Evolutionary conservation across 2,888 invertebrate species (phyloP).

Genomic region (Sarcophaga rosellei): DNA sequence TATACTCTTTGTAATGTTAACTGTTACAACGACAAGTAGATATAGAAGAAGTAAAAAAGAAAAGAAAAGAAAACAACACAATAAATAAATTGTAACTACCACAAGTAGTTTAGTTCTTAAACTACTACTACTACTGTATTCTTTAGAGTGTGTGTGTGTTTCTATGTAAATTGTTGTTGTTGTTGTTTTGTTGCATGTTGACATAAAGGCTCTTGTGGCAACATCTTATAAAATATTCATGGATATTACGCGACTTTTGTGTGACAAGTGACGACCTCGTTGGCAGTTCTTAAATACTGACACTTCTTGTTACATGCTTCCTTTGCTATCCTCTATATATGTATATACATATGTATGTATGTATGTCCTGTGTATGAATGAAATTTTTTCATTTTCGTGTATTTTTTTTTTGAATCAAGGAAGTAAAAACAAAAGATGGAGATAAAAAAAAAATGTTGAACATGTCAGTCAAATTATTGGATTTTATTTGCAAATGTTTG

Average conservation of each 20-base stretch:
- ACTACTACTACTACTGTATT: conserved; percentile 35
- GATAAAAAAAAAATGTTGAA: conserved; percentile 52
- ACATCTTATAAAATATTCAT: conserved; percentile 73
- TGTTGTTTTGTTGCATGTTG: conserved; percentile 41
- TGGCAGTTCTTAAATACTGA: conserved; percentile 68
- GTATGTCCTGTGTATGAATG: background rate
- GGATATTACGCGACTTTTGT: conserved; percentile 72
- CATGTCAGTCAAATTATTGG: conserved; percentile 77
- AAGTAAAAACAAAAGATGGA: background rate
- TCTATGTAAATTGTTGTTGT: conserved; percentile 20
- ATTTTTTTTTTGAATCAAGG: conserved; percentile 46
- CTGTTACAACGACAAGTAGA: background rate
- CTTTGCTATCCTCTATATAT: conserved; percentile 39
- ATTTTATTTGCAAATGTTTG: conserved; percentile 67
- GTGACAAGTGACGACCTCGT: conserved; percentile 70
- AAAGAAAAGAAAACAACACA: background rate
- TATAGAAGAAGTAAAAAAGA: background rate
- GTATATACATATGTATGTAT: conserved; percentile 37
- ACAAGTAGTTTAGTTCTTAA: conserved; percentile 27
- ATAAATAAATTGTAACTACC: background rate
- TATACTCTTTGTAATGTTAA: background rate
- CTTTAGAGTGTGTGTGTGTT: conserved; percentile 27
- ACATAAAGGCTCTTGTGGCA: conserved; percentile 54
- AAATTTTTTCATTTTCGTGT: background rate
- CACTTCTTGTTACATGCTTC: conserved; percentile 47